phyloP scores from a whole-genome alignment of 2,888 invertebrate species.

The Orgyia antiqua region DNA sequence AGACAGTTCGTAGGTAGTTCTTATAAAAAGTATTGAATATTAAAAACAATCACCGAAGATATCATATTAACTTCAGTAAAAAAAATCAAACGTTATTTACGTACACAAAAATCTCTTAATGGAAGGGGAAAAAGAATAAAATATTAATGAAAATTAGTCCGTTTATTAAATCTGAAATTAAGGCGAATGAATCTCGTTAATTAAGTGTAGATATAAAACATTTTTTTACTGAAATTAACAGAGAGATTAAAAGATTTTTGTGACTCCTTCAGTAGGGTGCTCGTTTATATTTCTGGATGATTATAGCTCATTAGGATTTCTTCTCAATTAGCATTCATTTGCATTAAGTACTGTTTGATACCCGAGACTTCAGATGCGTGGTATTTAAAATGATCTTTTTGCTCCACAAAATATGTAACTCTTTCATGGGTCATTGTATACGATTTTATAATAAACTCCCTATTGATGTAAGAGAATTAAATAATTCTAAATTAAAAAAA shows the following conservation, averaged over 20 bases:
- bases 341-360: background rate
- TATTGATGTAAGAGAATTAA: too few species aligned
- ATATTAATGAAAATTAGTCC: constrained; percentile 6
- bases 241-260: constrained; percentile 5
- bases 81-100: background rate
- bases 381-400: background rate
- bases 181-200: constrained; percentile 5
- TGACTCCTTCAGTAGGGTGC: constrained; percentile 1
- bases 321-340: background rate
- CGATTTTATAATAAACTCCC: too few species aligned
- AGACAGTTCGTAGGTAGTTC: too few species aligned
- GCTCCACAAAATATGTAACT: background rate
- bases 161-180: constrained; percentile 9
- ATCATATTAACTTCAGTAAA: background rate
- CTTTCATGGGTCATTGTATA: too few species aligned
- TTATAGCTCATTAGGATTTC: background rate
- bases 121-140: constrained; percentile 1
- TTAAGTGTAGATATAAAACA: constrained; percentile 8
- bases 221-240: constrained; percentile 3
- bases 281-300: background rate
- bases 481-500: too few species aligned
- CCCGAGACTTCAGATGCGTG: background rate
- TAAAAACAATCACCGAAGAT: background rate
- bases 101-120: too few species aligned
- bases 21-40: too few species aligned